Evolutionary conservation across 1,140 invertebrate species (phyloP), one percentile per base, ranked within the genome.

Genomic region (Drosophila elegans): DNA sequence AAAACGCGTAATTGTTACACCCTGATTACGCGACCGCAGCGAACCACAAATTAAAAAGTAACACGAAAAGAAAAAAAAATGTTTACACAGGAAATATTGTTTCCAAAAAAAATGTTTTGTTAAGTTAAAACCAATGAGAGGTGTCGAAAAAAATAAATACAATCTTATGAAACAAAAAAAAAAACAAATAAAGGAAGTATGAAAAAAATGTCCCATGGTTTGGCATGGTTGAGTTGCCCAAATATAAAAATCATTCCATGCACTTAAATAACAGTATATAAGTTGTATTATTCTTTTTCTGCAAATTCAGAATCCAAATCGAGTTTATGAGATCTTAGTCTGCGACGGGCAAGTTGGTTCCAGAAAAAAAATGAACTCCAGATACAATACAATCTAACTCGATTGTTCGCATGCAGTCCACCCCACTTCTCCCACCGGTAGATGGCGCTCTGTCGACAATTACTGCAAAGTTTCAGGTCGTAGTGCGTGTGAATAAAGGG

Each of bases 1-100:
- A 77, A 88, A 68, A 82, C 79, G 83, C 83, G 79, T 88, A 79
- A 88, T 86, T 86, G 83, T 88, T 86, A 86, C 83, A 86, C 83
- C 83, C 83, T 86, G 84, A 86, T 86, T 86, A 86, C 83, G 83
- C 83, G 83, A 82, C 62, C 79, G 71, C 59, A 73, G 51, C 56
- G 44, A 80, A 53, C 32, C 48, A 48, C 51, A 54, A 78, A 51
- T 56, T 76, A 59, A 60, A 55, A 68, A 62, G 55, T 64, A 51
- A 52, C 36, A 56, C 67, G 54, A 29, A 59, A 27, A 61, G 67
- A 12, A 36, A 49, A 68, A 29, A 59, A 27, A 61, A 73, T 12
- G 29, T 56, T 56, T 21, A 68, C 46, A 39, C 16, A 32, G 7
- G 7, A 59, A 57, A 11, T 32, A 21, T 12, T 4, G 1, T 4